Evolutionary conservation across 2,888 invertebrate species (phyloP).

Genomic region (Holacanthella duospinosa): DNA sequence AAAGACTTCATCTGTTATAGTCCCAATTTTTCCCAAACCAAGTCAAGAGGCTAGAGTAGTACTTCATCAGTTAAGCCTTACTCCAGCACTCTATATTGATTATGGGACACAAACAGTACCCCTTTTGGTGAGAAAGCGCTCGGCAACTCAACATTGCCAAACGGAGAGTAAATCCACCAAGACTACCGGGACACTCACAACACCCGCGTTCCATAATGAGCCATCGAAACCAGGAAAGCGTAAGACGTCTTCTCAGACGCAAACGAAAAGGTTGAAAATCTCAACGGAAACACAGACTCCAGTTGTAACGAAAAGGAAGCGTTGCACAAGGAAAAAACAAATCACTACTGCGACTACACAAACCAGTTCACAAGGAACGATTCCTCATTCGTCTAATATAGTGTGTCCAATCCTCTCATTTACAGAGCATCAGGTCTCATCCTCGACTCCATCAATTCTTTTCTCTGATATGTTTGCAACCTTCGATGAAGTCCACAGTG

Average conservation of each 20-base stretch:
- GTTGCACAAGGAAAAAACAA: conserved; percentile 20
- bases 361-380: conserved; percentile 4
- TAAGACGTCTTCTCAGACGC: conserved; percentile 25
- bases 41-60: neutral
- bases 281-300: conserved; percentile 26
- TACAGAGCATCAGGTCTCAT: neutral
- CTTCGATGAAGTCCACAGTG: conserved; percentile 18
- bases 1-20: neutral
- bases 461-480: conserved; percentile 11
- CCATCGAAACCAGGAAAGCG: neutral
- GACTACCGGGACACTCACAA: neutral
- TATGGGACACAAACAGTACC: neutral
- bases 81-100: neutral
- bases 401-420: neutral
- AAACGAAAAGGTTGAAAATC: conserved; percentile 12
- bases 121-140: neutral
- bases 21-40: neutral
- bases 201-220: neutral
- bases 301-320: conserved; percentile 20
- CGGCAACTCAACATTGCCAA: neutral
- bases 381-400: neutral
- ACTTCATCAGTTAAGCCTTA: neutral
- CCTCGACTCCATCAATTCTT: no score
- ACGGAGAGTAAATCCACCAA: neutral
- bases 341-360: conserved; percentile 23